A percentile compares a stretch with the other conserved stretches of the same genome.
Evolutionary conservation across 2,113 vertebrate genomes (phyloP).

Genomic region (Brachyhypopomus occidentalis): DNA sequence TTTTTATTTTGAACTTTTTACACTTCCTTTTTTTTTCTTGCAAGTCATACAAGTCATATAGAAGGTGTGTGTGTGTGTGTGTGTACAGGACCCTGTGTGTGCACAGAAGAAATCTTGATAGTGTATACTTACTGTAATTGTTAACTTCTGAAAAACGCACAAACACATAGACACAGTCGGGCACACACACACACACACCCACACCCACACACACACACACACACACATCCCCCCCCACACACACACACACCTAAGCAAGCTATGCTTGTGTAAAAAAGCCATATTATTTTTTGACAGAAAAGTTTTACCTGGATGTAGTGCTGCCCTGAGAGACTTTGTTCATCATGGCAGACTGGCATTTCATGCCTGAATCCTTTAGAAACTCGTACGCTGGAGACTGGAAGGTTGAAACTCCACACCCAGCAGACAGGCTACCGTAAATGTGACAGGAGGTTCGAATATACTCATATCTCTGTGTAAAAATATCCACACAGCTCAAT

Average conservation of each 20-base stretch:
- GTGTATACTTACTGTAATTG: conserved; percentile 11
- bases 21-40: conserved; percentile 13
- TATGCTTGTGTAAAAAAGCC: background rate
- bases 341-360: conserved; percentile 10
- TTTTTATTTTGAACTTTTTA: background rate
- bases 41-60: background rate
- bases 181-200: background rate
- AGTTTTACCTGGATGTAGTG: conserved; percentile 26
- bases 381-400: background rate
- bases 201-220: background rate
- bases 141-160: conserved; percentile 9
- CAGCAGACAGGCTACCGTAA: background rate
- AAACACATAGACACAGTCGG: background rate
- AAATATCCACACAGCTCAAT: conserved; percentile 4
- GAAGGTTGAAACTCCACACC: conserved; percentile 7
- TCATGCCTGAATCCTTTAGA: conserved; percentile 43
- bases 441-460: background rate
- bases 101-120: too few species aligned
- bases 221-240: background rate
- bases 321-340: conserved; percentile 15
- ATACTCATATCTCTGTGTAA: background rate
- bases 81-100: background rate
- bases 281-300: conserved; percentile 20
- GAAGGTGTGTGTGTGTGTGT: too few species aligned
- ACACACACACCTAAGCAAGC: conserved; percentile 8